Base-by-base conservation (phyloP, 2,888 invertebrate species). In the Stenchaetothrips biformis region DNA sequence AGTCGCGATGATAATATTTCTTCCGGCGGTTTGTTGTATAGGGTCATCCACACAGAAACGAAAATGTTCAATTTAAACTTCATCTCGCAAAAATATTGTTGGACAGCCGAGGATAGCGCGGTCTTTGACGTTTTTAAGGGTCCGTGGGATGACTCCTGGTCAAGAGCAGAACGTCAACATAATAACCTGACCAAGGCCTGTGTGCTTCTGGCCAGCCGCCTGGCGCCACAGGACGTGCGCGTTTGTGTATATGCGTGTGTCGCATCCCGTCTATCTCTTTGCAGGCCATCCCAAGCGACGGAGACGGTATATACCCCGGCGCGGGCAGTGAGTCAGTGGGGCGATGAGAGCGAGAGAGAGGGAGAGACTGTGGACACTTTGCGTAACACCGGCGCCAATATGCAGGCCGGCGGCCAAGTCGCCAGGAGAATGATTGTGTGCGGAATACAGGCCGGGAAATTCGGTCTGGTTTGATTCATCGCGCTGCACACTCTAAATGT, bases 1-100 rank as follows among this genome's bases (percentile, higher is more conserved):
- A 88, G 87, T 83, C 4, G 37, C 37, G 37, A 4, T 37, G 2
- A 37, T 4, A 37, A 37, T 37, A 37, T 1, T 2, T 37, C 37
- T 2, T 37, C 37, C n/a, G n/a, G n/a, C n/a, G n/a, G n/a, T n/a
- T n/a, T n/a, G n/a, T n/a, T n/a, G n/a, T 37, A 37, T 1, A 37
- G 37, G 4, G 4, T 37, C 37, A 4, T 37, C 37, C 37, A 37
- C 37, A 4, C 37, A 37, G 37, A 37, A 37, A 2, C 37, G 4
- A 4, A 37, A 37, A n/a, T n/a, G n/a, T n/a, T 37, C 37, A 37
- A 37, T 37, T 37, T 37, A 37, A 37, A 37, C 4, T 37, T 37
- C 1, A 37, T 37, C 37, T 2, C 37, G 37, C 2, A 4, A 37
- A 37, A 37, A 37, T 37, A 37, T 37, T 4, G 37, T 4, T n/a